Base-by-base conservation (phyloP, 2,113 vertebrate genomes). In the Hepsetus odoe region DNA sequence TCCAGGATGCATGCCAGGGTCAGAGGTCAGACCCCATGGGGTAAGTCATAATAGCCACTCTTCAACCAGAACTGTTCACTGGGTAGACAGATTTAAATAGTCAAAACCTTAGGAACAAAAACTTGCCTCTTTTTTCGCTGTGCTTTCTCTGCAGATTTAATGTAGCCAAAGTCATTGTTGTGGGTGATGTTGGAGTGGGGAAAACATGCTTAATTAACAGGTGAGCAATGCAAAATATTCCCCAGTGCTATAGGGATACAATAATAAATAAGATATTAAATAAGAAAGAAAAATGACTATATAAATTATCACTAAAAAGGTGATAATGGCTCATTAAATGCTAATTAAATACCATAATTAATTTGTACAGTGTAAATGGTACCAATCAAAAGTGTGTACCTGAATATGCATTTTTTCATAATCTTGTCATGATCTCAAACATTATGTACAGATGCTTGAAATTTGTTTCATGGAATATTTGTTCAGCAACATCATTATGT, bases 161-260 rank as follows among this genome's bases (percentile, higher is more conserved):
- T 82, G 93, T 99, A 71, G 97, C 97, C 84, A 99, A 99, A 86
- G 95, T 98, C 83, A 98, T 99, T 10, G 95, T 98, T 30, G 96
- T 98, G 56, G 97, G 97, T 0, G 97, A 99, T 59, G 94, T 99
- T 51, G 93, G 95, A 0, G 97, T 98, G 73, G 97, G 97, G 33
- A 98, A 98, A 88, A 98, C 97, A 0, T 97, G 96, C 85, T 85
- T 99, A 79, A 98, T 98, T 87, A 98, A 96, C 87, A 95, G 97
- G 96, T 98, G 90, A 92, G 84, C 20, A n/a, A 5, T 62, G 42
- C 46, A 64, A 42, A 62, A 33, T 38, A 67, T 49, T 58, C 18
- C 30, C 62, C 11, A 14, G 22, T 74, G 16, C 2, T 16, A 14
- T 44, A 13, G 38, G 5, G 11, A 4, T 62, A 13, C 20, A 32